Evolutionary conservation across 1,140 invertebrate genomes (phyloP).

Genomic region (Andricus grossulariae): DNA sequence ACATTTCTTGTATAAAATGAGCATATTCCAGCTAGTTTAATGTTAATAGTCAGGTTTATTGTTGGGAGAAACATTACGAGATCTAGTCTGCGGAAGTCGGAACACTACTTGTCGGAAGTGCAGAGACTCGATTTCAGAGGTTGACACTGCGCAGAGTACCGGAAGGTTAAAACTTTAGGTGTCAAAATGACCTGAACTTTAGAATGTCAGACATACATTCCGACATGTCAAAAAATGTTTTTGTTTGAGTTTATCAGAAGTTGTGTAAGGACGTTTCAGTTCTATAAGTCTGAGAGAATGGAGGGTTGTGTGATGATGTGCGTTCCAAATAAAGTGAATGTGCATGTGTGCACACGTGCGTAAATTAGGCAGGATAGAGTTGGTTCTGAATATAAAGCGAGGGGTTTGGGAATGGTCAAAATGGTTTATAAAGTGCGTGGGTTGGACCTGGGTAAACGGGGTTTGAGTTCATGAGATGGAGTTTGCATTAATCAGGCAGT

Average conservation of each 20-base stretch:
- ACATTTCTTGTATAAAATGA: too few species aligned
- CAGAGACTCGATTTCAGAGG: background rate
- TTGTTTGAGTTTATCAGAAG: slow-evolving; percentile 1
- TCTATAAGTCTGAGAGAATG: background rate
- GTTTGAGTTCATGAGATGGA: slow-evolving; percentile 24
- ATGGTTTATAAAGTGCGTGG: slow-evolving; percentile 30
- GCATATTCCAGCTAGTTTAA: background rate
- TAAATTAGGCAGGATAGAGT: slow-evolving; percentile 16
- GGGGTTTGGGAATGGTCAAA: slow-evolving; percentile 26
- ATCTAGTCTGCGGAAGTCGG: slow-evolving; percentile 14
- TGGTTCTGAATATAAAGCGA: slow-evolving; percentile 22
- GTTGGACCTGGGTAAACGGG: slow-evolving; percentile 29
- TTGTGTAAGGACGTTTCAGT: background rate
- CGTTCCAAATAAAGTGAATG: background rate
- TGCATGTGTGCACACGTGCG: slow-evolving; percentile 1
- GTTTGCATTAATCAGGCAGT: slow-evolving; percentile 27
- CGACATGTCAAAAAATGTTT: background rate
- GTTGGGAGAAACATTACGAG: background rate
- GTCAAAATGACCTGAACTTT: slow-evolving; percentile 18
- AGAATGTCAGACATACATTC: slow-evolving; percentile 9
- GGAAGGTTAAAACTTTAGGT: slow-evolving; percentile 1
- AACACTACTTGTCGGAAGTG: slow-evolving; percentile 24
- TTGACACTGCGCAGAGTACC: background rate
- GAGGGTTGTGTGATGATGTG: slow-evolving; percentile 8
- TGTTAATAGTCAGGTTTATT: background rate